Conservation (phyloP, 2,797 vertebrate genomes). For the Cheirogaleus major region DNA sequence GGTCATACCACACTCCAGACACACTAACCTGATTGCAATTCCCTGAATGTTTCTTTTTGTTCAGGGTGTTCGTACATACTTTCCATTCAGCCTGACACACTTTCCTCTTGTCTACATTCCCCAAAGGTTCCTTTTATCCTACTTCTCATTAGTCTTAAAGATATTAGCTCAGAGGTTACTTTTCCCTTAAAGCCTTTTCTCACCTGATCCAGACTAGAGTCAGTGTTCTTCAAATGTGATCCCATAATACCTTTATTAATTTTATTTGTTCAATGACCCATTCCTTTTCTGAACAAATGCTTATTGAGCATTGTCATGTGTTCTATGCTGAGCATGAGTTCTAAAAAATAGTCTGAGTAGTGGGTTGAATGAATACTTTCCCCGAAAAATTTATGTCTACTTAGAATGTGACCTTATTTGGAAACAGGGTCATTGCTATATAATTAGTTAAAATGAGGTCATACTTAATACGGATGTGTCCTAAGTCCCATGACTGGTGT, state of each 20-base stretch:
- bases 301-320: not conserved
- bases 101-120: not conserved
- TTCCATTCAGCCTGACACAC: not conserved
- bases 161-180: not conserved
- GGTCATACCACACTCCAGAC: not conserved
- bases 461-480: not conserved
- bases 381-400: not conserved
- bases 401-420: not conserved
- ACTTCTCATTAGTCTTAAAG: not conserved
- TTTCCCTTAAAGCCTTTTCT: not conserved
- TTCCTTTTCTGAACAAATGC: not conserved
- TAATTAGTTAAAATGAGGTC: not conserved
- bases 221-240: not conserved
- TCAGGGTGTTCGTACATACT: not conserved
- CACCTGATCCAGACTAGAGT: not conserved
- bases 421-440: not conserved
- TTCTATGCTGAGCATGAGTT: not conserved
- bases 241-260: not conserved
- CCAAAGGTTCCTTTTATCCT: not conserved
- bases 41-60: not conserved
- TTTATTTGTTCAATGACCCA: not conserved
- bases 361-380: not conserved
- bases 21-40: not conserved
- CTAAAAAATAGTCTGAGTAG: not conserved
- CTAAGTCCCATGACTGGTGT: not conserved